Evolutionary conservation across 2,888 invertebrate genomes (phyloP), one percentile per base, ranked within the genome.

Genomic region (Coremacera marginata): DNA sequence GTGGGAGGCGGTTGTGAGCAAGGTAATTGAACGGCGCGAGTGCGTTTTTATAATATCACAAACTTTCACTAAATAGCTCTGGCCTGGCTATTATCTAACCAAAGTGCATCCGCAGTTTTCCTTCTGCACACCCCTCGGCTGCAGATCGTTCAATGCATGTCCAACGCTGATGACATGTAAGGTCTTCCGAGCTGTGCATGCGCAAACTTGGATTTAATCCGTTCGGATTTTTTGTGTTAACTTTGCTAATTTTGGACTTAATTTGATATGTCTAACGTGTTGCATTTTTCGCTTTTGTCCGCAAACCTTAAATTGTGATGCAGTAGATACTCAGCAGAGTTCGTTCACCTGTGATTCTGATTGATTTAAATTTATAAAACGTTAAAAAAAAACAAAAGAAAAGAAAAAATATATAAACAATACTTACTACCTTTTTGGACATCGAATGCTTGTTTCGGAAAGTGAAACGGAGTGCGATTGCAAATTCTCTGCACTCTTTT

Each of bases 321-420:
- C 51, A 51, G 16, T 11, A 44, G 14, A 11, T 51, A 25, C 63
- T 63, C 34, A 5, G 19, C n/a, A n/a, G 37, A 71, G 71, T 71
- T 71, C 71, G 71, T 71, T 71, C 37, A 71, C 60, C 71, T 60
- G 22, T 37, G 60, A 57, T 60, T 71, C 71, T 71, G 57, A 71
- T 71, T 60, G 37, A 60, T 73, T 73, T 52, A 25, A 67, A 9
- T 67, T 19, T 19, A n/a, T 19, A 55, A 70, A 68, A 51, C 49
- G 8, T 9, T 4, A 68, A 49, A 51, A 51, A 51, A 51, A 68
- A 68, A 25, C 1, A 51, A 25, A 27, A 9, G 11, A 25, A 16
- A 55, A 44, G 7, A 44, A 44, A 44, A 14, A 44, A 44, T 11
- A 37, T 37, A 8, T 44, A 44, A 3, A 44, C 4, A 44, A 44